Evolutionary conservation across 2,888 invertebrate genomes (phyloP), one percentile per base, ranked within the genome.

Genomic region (Trachelus iudaicus): DNA sequence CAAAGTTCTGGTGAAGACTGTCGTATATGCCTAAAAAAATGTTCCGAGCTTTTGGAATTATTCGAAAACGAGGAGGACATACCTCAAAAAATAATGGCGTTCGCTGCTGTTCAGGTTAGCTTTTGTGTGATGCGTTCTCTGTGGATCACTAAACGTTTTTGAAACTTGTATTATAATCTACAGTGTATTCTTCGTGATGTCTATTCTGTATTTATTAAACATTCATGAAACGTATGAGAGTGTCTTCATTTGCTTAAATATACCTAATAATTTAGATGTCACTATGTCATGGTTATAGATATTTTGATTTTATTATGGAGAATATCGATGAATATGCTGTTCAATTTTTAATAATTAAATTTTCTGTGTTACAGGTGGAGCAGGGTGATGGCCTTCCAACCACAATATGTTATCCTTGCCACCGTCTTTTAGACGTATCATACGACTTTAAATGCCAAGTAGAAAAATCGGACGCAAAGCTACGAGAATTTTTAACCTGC

Each of bases 71-170:
- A 83, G 76, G 82, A 84, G 68, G 83, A 85, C 73, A 83, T 89
- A 79, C 79, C 86, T 37, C 79, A 80, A 76, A 90, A 89, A 83
- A 82, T 90, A 76, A 89, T 89, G 88, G 88, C 88, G 69, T 84
- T 89, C 76, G 90, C 89, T 79, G 86, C 87, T 13, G 87, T 90
- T 76, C 88, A 90, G 90, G 90, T 90, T 89, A 89, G 87, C 77
- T 79, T 76, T 75, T 15, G 13, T 34, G 71, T 33, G 56, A 56
- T 56, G 23, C 56, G 23, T 56, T 56, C 56, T 56, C 6, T 56
- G 23, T 56, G 56, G 56, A 56, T 56, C 40, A 56, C 23, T 56
- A 15, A 40, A 56, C 15, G 40, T 23, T 56, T 56, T 56, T 56
- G 40, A 56, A 56, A 56, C 9, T 23, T 56, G 40, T 9, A 73